These are phyloP conservation scores for Abrostola triplasia DNA, from an alignment of 2,888 invertebrate genomes.

Conservation along the genomic window DNA sequence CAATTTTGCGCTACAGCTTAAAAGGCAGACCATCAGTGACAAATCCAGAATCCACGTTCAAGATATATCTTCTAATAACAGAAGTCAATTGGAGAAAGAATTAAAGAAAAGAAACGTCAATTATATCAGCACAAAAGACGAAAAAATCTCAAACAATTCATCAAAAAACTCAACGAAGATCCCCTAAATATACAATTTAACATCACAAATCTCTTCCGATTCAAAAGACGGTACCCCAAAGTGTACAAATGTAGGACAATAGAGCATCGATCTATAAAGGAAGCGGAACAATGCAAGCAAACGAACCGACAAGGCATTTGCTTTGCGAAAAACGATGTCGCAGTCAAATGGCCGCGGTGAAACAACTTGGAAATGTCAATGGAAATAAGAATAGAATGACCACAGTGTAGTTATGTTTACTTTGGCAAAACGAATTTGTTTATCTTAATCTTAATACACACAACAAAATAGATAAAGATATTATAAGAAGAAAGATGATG, in stretches of 20 bases:
- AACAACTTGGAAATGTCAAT: conserved; percentile 39
- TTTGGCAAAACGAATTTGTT: background rate
- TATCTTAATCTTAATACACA: too few relatives aligned
- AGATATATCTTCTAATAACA: too few relatives aligned
- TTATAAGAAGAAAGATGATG: too few relatives aligned
- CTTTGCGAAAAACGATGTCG: conserved; percentile 41
- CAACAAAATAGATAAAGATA: too few relatives aligned
- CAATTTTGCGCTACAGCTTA: too few relatives aligned
- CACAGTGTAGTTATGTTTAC: background rate
- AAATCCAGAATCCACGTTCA: too few relatives aligned
- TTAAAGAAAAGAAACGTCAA: background rate
- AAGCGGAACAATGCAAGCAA: conserved; percentile 46
- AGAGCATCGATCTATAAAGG: conserved; percentile 50
- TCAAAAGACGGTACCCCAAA: conserved; percentile 22
- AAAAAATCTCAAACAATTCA: background rate
- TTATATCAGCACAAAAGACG: background rate
- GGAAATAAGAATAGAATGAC: background rate
- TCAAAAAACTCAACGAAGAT: background rate
- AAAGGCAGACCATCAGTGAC: too few relatives aligned
- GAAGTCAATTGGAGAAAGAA: too few relatives aligned
- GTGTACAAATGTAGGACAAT: conserved; percentile 49
- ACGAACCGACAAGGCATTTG: conserved; percentile 48
- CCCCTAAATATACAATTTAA: conserved; percentile 8
- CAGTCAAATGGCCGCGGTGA: conserved; percentile 26
- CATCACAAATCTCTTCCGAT: conserved; percentile 1